Base-by-base conservation (phyloP, 2,113 vertebrate species). In the Scophthalmus maximus region DNA sequence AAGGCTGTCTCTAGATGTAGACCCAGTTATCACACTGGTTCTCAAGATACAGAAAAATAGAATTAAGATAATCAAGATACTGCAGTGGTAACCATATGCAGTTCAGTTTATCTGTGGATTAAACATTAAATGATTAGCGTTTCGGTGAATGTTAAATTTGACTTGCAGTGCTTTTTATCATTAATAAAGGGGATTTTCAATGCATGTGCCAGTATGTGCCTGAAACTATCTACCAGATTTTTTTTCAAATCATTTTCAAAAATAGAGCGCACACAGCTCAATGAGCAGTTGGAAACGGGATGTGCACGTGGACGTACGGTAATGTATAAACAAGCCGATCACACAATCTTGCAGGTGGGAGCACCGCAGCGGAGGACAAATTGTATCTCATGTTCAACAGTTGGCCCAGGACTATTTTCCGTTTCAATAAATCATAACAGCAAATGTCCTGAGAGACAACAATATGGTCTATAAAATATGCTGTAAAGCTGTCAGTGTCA, bases 381-480 rank as follows among this genome's bases (percentile, higher is more conserved):
- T n/a, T 81, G 42, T 56, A 57, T 78, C 57, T 62, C 50, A 71
- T 29, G 65, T 49, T 78, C 69, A 78, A 72, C 76, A 88, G 67
- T 79, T 83, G 69, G 76, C 20, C 36, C 55, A 8, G 14, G 58
- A 62, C 69, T 55, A 22, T 65, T 73, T 60, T 76, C 38, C 56
- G 7, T 72, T 51, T 71, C 56, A 29, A 73, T 49, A 84, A 81
- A 78, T 83, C 68, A 66, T 51, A 78, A 73, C 67, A 82, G 73
- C 64, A 81, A 82, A 72, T 79, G 64, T 79, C 72, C 50, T 83
- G 38, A 72, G 70, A 87, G 78, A 80, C 65, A 59, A 79, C 70
- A 85, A 76, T 69, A 80, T 84, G 82, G 64, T 72, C 32, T 10
- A 62, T 81, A 69, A 87, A 78, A 83, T 62, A 86, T 72, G 75